Conservation (phyloP, 2,113 vertebrate species). For the Gopherus evgoodei region DNA sequence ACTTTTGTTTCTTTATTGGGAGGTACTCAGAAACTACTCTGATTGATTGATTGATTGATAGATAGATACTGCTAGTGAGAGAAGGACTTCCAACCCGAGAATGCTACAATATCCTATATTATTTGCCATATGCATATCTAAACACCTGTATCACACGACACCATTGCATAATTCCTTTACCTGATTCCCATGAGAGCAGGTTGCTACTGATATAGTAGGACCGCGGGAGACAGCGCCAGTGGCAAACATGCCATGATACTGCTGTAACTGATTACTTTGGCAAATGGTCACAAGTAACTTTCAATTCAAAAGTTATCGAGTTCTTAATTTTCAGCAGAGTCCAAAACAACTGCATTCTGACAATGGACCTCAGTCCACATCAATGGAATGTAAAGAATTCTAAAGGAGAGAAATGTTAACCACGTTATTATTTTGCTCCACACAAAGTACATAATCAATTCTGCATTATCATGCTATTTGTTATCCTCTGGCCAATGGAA, state of each 20-base stretch:
- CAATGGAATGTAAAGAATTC: not conserved
- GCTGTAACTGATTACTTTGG: not conserved
- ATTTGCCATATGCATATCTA: not conserved
- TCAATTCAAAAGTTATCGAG: not conserved
- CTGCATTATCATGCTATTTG: not conserved
- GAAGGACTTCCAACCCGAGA: not conserved
- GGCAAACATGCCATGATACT: not conserved
- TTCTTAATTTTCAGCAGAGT: not conserved
- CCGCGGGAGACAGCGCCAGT: not conserved
- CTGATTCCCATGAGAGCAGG: not conserved
- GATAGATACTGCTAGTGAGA: not conserved
- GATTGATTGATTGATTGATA: no score
- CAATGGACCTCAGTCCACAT: not conserved
- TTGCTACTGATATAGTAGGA: not conserved
- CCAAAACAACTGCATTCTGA: not conserved
- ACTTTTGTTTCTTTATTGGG: not conserved
- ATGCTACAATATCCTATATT: not conserved
- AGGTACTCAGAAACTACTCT: not conserved
- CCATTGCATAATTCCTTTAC: not conserved
- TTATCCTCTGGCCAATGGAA: not conserved
- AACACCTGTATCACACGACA: not conserved
- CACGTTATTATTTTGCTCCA: not conserved
- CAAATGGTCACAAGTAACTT: not conserved
- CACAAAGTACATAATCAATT: not conserved
- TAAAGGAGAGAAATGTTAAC: not conserved